Conservation (phyloP, 2,797 vertebrate genomes). For the Diceros bicornis region DNA sequence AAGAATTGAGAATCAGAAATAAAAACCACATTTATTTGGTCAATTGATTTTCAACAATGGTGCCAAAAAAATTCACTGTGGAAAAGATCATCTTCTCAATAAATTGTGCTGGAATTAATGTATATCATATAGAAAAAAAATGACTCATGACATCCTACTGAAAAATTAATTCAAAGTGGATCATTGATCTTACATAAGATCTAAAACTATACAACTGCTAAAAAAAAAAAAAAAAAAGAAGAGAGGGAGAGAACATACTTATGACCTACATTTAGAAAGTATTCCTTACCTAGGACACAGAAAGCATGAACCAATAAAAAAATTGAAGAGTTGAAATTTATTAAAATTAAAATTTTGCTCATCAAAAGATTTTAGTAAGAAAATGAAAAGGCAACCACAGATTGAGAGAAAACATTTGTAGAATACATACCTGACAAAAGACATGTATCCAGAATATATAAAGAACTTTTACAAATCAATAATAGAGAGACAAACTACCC, state of each 20-base stretch:
- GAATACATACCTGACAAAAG: neutral
- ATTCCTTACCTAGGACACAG: neutral
- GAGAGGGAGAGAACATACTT: neutral
- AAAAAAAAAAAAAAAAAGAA: neutral
- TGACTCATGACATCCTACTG: neutral
- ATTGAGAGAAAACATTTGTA: neutral
- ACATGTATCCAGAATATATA: neutral
- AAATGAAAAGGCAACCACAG: neutral
- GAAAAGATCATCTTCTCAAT: constrained; percentile 18
- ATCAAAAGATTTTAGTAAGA: neutral
- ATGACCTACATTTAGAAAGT: neutral
- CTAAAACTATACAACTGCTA: neutral
- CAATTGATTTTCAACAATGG: constrained; percentile 14
- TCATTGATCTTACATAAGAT: neutral
- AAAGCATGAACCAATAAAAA: neutral
- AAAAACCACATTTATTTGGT: neutral
- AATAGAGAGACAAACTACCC: neutral
- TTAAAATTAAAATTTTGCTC: neutral
- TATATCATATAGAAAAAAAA: neutral
- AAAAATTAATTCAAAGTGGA: constrained; percentile 33
- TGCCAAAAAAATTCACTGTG: neutral
- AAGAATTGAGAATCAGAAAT: neutral
- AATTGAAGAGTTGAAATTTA: neutral
- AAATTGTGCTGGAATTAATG: neutral
- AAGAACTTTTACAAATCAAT: neutral